These are phyloP conservation scores for Neodiprion virginianus DNA, from an alignment of 1,140 invertebrate genomes.

Conservation along the genomic window DNA sequence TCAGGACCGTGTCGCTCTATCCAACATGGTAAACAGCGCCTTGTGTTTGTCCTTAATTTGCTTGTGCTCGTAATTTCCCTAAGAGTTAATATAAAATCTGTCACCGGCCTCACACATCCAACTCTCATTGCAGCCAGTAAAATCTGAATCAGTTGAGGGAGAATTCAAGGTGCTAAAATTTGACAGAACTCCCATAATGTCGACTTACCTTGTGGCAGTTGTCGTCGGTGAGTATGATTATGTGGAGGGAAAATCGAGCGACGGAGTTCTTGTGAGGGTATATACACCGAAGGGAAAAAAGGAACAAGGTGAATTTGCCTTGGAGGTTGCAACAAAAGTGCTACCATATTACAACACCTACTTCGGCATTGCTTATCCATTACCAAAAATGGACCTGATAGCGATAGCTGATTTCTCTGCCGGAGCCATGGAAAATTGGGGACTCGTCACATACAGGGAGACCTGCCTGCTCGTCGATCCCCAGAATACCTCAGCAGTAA, in stretches of 20 bases:
- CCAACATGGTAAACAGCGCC: conserved; percentile 82
- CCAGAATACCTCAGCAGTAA: conserved; percentile 81
- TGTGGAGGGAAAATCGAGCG: conserved; percentile 80
- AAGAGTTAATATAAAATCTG: not conserved
- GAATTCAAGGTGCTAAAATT: conserved; percentile 75
- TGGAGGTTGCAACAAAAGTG: conserved; percentile 85
- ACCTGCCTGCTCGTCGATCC: conserved; percentile 84
- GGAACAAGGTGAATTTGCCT: conserved; percentile 90
- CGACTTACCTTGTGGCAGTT: conserved; percentile 92
- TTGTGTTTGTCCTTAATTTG: conserved; percentile 28
- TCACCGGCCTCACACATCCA: not conserved
- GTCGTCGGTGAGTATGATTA: conserved; percentile 95
- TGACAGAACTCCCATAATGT: conserved; percentile 92
- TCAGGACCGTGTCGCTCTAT: conserved; percentile 80
- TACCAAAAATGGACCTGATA: conserved; percentile 96
- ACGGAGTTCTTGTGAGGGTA: conserved; percentile 87
- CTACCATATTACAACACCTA: conserved; percentile 94
- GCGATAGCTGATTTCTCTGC: conserved; percentile 92
- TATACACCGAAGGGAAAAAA: conserved; percentile 93
- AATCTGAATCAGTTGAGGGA: conserved; percentile 61
- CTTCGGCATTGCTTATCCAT: conserved; percentile 93
- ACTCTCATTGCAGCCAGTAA: conserved; percentile 66
- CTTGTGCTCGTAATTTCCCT: conserved; percentile 15
- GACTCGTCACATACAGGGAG: conserved; percentile 83
- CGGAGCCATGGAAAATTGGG: conserved; percentile 98